Conservation (phyloP, 2,888 invertebrate species). For the Boloria euphrosyne region DNA sequence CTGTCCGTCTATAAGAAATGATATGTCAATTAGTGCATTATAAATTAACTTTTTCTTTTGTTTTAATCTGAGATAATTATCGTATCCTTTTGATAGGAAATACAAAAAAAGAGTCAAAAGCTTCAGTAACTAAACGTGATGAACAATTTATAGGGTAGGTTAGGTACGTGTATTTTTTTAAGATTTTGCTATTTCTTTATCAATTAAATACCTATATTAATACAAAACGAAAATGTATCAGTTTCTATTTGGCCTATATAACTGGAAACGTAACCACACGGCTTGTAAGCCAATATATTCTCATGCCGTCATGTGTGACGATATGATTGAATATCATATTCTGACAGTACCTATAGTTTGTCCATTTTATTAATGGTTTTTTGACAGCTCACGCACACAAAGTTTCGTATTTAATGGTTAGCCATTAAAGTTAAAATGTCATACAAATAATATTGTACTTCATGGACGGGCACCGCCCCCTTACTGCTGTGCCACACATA, state of each 20-base stretch:
- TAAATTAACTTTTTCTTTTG: not conserved
- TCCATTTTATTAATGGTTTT: too few species aligned
- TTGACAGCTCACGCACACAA: too few species aligned
- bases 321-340: slow-evolving; percentile 32
- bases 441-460: too few species aligned
- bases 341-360: not conserved
- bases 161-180: not conserved
- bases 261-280: slow-evolving; percentile 40
- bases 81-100: not conserved
- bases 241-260: slow-evolving; percentile 34
- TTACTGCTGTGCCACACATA: too few species aligned
- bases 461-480: too few species aligned
- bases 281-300: slow-evolving; percentile 39
- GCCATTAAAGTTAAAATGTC: too few species aligned
- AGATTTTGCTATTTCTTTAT: not conserved
- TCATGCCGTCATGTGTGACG: slow-evolving; percentile 41
- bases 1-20: not conserved
- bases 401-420: too few species aligned
- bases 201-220: slow-evolving; percentile 2
- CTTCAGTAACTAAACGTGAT: too few species aligned
- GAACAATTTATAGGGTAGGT: too few species aligned
- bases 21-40: not conserved
- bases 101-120: too few species aligned
- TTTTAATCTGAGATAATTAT: not conserved
- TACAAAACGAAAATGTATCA: slow-evolving; percentile 23